Base-by-base conservation (phyloP, 2,797 vertebrate genomes). In the Coluber constrictor region DNA sequence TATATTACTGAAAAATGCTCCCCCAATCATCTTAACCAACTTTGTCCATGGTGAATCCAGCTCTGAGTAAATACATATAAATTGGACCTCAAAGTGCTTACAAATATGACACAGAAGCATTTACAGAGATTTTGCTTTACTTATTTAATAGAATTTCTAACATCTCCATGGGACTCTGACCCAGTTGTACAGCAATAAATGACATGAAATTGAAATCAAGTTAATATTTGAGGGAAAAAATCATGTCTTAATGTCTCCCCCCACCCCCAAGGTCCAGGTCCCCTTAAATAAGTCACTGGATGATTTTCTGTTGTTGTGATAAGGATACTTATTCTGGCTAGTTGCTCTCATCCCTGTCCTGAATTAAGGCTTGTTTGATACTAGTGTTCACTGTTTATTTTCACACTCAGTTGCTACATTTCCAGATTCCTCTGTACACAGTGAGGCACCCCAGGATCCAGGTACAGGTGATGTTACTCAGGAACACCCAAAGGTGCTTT, bases 231-330 rank as follows among this genome's bases (percentile, higher is more conserved):
- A 6, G 47, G 47, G 7, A 74, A 74, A 74, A 37, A 74, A 9
- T 8, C 13, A 74, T 37, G n/a, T 70, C 15, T 32, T 32, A 43
- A 43, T 79, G 43, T 43, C 23, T 79, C 0, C 3, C 20, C 74
- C 2, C 0, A 1, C 20, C 74, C 2, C 8, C 37, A 79, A 79
- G 37, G 3, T 43, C 32, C 18, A 10, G 18, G 1, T 79, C 0
- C 7, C 32, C 18, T 79, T 79, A 10, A 79, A 79, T 9, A 79
- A 79, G 20, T 79, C 9, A 79, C 18, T 79, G 74, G 32, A 11
- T 79, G 32, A 23, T 43, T 79, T 43, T 20, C 7, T 11, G 37
- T 23, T 11, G 37, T 5, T 43, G 74, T 37, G 23, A 43, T 43
- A 43, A 43, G 18, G 32, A 10, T 79, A 43, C 16, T 79, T 37